Evolutionary conservation across 2,888 invertebrate genomes (phyloP).

Genomic region (Terebella lapidaria): DNA sequence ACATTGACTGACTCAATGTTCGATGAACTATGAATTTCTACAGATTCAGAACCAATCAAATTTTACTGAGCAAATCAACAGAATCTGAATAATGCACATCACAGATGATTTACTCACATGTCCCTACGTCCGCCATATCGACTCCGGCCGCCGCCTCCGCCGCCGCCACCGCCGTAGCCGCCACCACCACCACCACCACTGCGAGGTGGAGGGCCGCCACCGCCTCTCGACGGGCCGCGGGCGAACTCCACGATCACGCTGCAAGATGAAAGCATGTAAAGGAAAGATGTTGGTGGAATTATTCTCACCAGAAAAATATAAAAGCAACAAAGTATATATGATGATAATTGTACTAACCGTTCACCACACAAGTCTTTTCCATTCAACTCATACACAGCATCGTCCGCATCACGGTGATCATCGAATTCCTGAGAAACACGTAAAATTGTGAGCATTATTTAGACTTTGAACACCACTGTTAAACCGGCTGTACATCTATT

Average conservation of each 20-base stretch:
- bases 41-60: too few species aligned
- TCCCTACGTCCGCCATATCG: too few species aligned
- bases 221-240: slow-evolving; percentile 11
- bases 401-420: slow-evolving; percentile 94
- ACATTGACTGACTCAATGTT: too few species aligned
- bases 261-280: too few species aligned
- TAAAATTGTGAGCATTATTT: slow-evolving; percentile 73
- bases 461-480: slow-evolving; percentile 52
- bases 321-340: not conserved
- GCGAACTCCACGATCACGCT: slow-evolving; percentile 18
- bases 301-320: too few species aligned
- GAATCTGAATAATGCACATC: too few species aligned
- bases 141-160: slow-evolving; percentile 21
- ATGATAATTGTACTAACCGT: slow-evolving; percentile 65
- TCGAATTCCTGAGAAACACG: slow-evolving; percentile 85
- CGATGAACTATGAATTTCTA: too few species aligned
- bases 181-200: slow-evolving; percentile 9
- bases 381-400: slow-evolving; percentile 96
- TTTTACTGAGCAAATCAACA: too few species aligned
- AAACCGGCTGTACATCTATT: too few species aligned
- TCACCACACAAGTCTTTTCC: slow-evolving; percentile 94
- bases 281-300: too few species aligned
- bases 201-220: not conserved
- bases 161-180: slow-evolving; percentile 6
- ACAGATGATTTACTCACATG: slow-evolving; percentile 21